Conservation (phyloP, 1,140 invertebrate species). For the Aphelenchoides fujianensis region DNA sequence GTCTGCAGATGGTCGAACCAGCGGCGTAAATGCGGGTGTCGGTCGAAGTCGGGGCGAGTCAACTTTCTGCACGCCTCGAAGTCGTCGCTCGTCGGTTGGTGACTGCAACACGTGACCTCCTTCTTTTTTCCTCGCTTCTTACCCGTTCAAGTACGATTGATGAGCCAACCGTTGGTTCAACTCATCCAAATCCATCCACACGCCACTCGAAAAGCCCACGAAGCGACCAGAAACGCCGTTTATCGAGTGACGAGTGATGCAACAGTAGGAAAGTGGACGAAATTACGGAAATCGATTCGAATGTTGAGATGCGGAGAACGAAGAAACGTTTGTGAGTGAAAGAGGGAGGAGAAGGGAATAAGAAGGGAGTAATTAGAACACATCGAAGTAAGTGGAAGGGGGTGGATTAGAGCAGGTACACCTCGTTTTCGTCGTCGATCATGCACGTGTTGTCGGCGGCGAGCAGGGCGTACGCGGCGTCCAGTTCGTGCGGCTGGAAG, state of each 20-base stretch:
- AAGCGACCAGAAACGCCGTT: not conserved
- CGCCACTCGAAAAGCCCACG: not conserved
- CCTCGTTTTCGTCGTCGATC: constrained; percentile 52
- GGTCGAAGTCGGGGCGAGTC: not conserved
- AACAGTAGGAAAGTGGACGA: not conserved
- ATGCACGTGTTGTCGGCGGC: constrained; percentile 52
- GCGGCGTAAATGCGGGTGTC: not conserved
- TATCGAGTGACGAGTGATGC: not conserved
- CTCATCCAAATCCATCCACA: not conserved
- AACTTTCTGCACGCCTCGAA: not conserved
- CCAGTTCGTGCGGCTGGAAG: constrained; percentile 52
- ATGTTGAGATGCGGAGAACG: not conserved
- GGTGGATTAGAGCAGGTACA: not conserved
- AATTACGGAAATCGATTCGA: constrained; percentile 1
- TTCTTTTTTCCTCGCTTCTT: not conserved
- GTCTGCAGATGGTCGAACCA: constrained; percentile 16
- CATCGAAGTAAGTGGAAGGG: not conserved
- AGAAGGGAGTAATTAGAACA: too few relatives aligned
- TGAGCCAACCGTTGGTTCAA: not conserved
- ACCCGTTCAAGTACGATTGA: not conserved
- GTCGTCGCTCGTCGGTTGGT: not conserved
- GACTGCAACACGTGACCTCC: not conserved
- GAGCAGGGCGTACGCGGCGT: constrained; percentile 52
- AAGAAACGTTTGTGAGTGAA: too few relatives aligned
- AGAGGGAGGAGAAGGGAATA: too few relatives aligned